These are phyloP conservation scores for Cataglyphis altisquamis DNA, from an alignment of 2,888 invertebrate genomes.

Conservation along the genomic window DNA sequence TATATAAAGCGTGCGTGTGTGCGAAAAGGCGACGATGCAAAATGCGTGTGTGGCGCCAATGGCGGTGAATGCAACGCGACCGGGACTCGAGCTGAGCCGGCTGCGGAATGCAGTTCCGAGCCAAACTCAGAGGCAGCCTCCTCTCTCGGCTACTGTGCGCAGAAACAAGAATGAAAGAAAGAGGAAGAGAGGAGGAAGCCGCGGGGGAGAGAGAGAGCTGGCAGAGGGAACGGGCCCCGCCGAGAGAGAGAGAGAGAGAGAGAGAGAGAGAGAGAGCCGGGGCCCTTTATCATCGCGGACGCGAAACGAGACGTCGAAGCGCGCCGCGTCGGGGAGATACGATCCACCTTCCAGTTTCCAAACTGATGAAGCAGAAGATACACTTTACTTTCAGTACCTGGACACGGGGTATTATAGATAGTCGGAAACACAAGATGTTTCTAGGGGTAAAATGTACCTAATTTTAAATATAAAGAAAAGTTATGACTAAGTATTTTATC, in stretches of 20 bases:
- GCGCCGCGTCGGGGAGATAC: slow-evolving; percentile 31
- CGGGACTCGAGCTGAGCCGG: slow-evolving; percentile 55
- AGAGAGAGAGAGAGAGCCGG: background rate
- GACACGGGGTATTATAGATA: background rate
- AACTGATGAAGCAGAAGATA: background rate
- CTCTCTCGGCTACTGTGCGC: slow-evolving; percentile 55
- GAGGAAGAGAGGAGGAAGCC: slow-evolving; percentile 16
- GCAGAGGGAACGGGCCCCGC: slow-evolving; percentile 3
- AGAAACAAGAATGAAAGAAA: slow-evolving; percentile 40
- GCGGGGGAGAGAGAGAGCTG: background rate
- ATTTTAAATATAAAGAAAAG: background rate
- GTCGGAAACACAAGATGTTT: background rate
- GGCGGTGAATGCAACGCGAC: slow-evolving; percentile 52
- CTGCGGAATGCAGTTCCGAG: slow-evolving; percentile 72
- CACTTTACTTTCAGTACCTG: slow-evolving; percentile 1
- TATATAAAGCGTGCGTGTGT: slow-evolving; percentile 2
- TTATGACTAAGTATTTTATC: slow-evolving; percentile 8
- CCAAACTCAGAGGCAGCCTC: slow-evolving; percentile 67
- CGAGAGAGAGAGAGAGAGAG: background rate
- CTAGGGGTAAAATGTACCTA: slow-evolving; percentile 8
- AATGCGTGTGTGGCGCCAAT: slow-evolving; percentile 68
- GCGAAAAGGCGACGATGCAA: slow-evolving; percentile 57
- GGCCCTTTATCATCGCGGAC: slow-evolving; percentile 63
- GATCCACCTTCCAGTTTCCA: slow-evolving; percentile 24
- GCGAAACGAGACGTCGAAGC: slow-evolving; percentile 67